These are phyloP conservation scores for Pogonognathellus flavescens DNA, from an alignment of 1,140 invertebrate genomes.

Conservation along the genomic window DNA sequence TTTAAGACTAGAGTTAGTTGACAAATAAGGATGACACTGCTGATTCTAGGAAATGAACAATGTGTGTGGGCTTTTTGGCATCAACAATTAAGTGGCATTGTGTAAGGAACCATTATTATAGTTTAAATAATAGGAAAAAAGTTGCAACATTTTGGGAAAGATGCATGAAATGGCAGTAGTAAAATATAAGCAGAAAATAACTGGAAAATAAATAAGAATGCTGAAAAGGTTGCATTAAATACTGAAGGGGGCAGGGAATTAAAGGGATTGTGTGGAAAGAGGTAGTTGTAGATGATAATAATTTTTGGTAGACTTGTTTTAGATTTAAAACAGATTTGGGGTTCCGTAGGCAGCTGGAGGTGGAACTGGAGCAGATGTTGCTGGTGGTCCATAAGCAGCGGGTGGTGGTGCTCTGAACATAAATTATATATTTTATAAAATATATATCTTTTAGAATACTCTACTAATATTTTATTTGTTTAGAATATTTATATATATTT, in stretches of 20 bases:
- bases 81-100: background rate
- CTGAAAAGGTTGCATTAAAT: background rate
- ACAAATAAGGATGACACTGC: background rate
- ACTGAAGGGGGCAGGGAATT: background rate
- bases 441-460: too few relatives aligned
- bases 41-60: too few relatives aligned
- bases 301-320: background rate
- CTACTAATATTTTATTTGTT: too few relatives aligned
- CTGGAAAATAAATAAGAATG: background rate
- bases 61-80: too few relatives aligned
- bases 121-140: background rate
- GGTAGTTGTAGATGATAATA: background rate
- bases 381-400: background rate
- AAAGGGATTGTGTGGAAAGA: background rate
- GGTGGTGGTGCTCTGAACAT: background rate
- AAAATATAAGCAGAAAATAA: too few relatives aligned
- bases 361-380: background rate
- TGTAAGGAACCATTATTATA: background rate
- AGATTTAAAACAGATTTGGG: background rate
- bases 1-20: conserved; percentile 21
- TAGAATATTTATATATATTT: too few relatives aligned
- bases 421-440: too few relatives aligned
- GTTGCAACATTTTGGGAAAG: too few relatives aligned
- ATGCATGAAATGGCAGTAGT: too few relatives aligned
- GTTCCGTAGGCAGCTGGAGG: background rate